phyloP scores from a whole-genome alignment of 2,797 vertebrate species.

The Ibycter americanus region DNA sequence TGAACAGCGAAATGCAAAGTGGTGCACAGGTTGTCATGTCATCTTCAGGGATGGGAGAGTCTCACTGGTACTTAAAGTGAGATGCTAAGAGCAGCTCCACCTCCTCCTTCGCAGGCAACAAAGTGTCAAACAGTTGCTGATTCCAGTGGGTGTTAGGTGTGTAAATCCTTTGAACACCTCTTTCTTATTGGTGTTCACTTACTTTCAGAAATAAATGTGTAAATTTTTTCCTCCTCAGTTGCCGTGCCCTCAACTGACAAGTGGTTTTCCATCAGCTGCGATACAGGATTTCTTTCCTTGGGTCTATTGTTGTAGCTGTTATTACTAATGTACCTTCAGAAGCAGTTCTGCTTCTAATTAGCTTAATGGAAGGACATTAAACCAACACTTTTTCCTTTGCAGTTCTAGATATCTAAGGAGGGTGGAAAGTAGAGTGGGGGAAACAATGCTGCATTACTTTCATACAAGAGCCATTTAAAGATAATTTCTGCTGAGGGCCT shows the following conservation, averaged over 20 bases:
- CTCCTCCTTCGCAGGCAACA: neutral
- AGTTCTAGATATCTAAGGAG: neutral
- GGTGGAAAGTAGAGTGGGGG: neutral
- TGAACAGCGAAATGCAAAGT: neutral
- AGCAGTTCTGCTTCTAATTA: slow-evolving; percentile 63
- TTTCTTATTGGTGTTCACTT: neutral
- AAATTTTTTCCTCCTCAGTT: rapidly evolving
- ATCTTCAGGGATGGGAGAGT: neutral
- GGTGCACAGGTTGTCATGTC: neutral
- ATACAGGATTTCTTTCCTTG: slow-evolving; percentile 22
- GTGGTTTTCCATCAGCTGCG: neutral
- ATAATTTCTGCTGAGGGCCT: neutral
- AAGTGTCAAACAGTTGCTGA: neutral
- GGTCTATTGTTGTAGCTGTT: neutral
- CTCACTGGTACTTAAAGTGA: neutral
- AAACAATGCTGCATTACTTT: neutral
- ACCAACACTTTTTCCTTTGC: neutral
- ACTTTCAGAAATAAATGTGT: neutral
- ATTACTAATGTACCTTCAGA: slow-evolving; percentile 44
- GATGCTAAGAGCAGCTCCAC: neutral
- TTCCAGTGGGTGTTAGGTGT: rapidly evolving
- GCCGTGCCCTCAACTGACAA: neutral
- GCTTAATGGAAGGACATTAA: slow-evolving; percentile 53
- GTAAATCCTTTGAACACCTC: neutral
- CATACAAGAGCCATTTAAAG: neutral